phyloP scores from a whole-genome alignment of 2,888 invertebrate species.

The Taphrorychus bicolor region DNA sequence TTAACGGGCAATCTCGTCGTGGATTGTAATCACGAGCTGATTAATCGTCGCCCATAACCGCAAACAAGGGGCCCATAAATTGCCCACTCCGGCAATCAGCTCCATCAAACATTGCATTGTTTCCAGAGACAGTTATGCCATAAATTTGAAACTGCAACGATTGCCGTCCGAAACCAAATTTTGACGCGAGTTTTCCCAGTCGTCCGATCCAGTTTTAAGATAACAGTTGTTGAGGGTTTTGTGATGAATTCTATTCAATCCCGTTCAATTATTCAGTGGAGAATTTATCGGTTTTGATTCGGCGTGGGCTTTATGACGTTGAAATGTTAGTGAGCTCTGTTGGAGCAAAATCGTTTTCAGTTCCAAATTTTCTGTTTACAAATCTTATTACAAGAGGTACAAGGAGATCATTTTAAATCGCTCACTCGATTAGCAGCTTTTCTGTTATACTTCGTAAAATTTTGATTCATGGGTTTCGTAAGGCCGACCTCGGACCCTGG shows the following conservation, averaged over 20 bases:
- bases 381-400: too few relatives aligned
- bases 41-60: constrained; percentile 22
- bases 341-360: too few relatives aligned
- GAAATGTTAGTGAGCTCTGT: too few relatives aligned
- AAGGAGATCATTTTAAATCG: too few relatives aligned
- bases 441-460: too few relatives aligned
- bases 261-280: neutral
- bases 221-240: neutral
- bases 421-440: too few relatives aligned
- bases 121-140: constrained; percentile 36
- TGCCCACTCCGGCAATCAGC: constrained; percentile 22
- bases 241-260: neutral
- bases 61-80: constrained; percentile 26
- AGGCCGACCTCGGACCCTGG: too few relatives aligned
- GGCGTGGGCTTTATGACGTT: too few relatives aligned
- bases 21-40: constrained; percentile 9
- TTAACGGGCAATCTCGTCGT: neutral
- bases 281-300: neutral
- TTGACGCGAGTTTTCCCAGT: constrained; percentile 10
- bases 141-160: constrained; percentile 56
- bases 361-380: too few relatives aligned
- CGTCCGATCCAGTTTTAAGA: constrained; percentile 3
- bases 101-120: constrained; percentile 30
- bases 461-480: too few relatives aligned
- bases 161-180: constrained; percentile 53